phyloP scores from a whole-genome alignment of 2,888 invertebrate species.

The Polydrusus cervinus region DNA sequence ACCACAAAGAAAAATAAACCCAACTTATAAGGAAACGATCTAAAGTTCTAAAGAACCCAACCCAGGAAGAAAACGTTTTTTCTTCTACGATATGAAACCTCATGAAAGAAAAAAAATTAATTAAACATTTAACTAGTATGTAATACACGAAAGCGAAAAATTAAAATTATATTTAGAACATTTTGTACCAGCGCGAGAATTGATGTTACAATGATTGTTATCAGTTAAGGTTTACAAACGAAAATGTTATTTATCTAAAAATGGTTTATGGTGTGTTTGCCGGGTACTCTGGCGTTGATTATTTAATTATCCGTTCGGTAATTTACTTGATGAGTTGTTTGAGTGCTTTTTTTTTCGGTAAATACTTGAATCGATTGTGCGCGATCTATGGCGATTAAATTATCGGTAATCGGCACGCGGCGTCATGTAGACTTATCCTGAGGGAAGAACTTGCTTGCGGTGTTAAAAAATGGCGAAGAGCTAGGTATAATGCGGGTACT shows the following conservation, averaged over 20 bases:
- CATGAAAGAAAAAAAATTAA: conserved; percentile 6
- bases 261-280: conserved; percentile 32
- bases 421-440: too few species aligned
- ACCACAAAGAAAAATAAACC: conserved; percentile 1
- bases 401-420: too few species aligned
- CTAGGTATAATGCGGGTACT: too few species aligned
- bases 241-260: conserved; percentile 42
- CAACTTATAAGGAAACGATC: conserved; percentile 5
- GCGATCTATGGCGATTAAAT: background rate
- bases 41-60: background rate
- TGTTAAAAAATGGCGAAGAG: too few species aligned
- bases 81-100: background rate
- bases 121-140: conserved; percentile 4
- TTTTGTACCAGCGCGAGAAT: conserved; percentile 24
- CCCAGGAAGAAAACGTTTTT: conserved; percentile 6
- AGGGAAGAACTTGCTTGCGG: too few species aligned
- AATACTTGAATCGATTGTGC: background rate
- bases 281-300: background rate
- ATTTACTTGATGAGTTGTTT: background rate
- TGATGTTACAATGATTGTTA: conserved; percentile 38
- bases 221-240: conserved; percentile 36
- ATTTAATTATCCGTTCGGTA: conserved; percentile 4
- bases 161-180: conserved; percentile 30
- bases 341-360: conserved; percentile 17
- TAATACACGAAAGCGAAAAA: conserved; percentile 13